Conservation (phyloP, 2,113 vertebrate species). For the Thymallus thymallus region DNA sequence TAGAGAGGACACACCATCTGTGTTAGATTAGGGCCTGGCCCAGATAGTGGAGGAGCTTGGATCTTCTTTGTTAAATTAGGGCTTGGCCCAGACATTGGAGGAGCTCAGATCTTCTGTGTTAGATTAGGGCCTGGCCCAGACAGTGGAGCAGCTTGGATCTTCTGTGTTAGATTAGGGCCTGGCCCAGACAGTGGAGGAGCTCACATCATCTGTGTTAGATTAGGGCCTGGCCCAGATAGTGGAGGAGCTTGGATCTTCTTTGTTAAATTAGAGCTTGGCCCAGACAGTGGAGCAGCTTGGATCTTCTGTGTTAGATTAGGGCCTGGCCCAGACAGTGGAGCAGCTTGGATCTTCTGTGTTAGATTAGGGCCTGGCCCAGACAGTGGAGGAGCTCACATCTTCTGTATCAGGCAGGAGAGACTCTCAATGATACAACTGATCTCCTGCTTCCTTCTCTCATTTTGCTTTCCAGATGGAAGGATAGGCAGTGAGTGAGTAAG, state of each 20-base stretch:
- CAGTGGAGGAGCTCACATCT: no score
- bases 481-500: no score
- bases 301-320: not conserved
- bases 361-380: slow-evolving; percentile 25
- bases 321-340: not conserved
- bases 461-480: no score
- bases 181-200: not conserved
- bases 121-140: slow-evolving; percentile 12
- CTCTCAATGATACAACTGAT: no score
- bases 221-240: slow-evolving; percentile 7
- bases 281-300: not conserved
- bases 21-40: slow-evolving; percentile 23
- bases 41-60: not conserved
- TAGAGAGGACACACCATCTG: slow-evolving; percentile 35
- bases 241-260: no score
- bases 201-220: not conserved
- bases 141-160: no score
- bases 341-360: not conserved
- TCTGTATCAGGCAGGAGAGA: no score
- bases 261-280: slow-evolving; percentile 17
- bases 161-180: slow-evolving; percentile 5
- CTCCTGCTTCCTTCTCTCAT: no score
- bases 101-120: no score
- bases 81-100: not conserved
- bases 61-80: not conserved